Percentiles rank a stretch among this genome's conserved stretches.
phyloP scores from a whole-genome alignment of 2,113 vertebrate genomes.

The Cephalopterus ornatus region DNA sequence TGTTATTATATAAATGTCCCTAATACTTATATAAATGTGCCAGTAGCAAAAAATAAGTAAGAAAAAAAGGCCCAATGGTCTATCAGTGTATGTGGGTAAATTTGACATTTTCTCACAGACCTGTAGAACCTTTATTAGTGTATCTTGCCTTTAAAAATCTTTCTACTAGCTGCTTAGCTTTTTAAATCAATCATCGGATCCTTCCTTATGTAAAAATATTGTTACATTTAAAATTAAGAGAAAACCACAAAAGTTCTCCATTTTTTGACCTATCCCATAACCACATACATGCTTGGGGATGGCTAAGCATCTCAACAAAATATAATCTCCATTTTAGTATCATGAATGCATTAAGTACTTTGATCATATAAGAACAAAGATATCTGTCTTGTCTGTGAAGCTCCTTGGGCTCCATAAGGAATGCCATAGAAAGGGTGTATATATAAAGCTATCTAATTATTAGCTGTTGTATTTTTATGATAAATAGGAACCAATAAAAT shows the following conservation, averaged over 20 bases:
- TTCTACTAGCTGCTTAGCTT: background rate
- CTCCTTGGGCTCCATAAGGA: background rate
- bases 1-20: conserved; percentile 30
- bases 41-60: background rate
- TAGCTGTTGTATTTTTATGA: background rate
- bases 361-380: background rate
- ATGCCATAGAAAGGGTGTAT: background rate
- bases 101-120: background rate
- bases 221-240: background rate
- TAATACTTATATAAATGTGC: background rate
- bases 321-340: background rate
- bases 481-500: background rate
- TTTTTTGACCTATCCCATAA: background rate
- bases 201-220: background rate
- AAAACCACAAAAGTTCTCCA: background rate
- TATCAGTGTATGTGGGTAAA: background rate
- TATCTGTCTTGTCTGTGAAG: background rate
- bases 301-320: background rate
- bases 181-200: background rate
- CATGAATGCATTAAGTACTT: background rate
- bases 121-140: background rate
- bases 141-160: background rate
- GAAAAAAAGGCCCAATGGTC: background rate
- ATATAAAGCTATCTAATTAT: background rate
- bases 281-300: background rate